Conservation (phyloP, 2,797 vertebrate species). For the Nannoperca australis region DNA sequence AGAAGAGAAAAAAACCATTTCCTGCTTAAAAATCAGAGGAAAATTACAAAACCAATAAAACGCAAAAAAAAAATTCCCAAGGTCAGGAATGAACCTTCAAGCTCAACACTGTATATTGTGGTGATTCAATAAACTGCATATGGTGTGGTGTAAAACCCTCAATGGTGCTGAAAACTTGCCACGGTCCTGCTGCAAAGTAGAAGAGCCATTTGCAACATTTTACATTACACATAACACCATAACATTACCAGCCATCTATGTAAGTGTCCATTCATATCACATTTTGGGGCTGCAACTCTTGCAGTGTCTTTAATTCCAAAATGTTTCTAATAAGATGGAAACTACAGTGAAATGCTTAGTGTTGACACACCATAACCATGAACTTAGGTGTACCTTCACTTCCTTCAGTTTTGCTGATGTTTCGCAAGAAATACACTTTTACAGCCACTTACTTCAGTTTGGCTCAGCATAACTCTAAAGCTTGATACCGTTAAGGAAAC, state of each 20-base stretch:
- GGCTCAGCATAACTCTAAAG: conserved; percentile 59
- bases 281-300: neutral
- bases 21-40: neutral
- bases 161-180: conserved; percentile 19
- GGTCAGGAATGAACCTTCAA: neutral
- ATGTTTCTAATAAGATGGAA: neutral
- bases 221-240: neutral
- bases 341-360: neutral
- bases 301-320: neutral
- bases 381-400: conserved; percentile 31
- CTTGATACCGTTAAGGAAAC: conserved; percentile 34
- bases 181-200: neutral
- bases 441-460: conserved; percentile 52
- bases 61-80: neutral
- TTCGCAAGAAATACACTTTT: conserved; percentile 57
- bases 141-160: conserved; percentile 13
- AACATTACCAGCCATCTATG: neutral
- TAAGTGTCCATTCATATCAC: neutral
- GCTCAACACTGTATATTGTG: neutral
- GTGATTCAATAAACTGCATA: neutral
- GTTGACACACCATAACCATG: conserved; percentile 6
- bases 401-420: conserved; percentile 66
- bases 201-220: neutral
- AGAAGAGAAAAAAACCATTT: neutral
- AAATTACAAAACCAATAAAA: neutral